Conservation (phyloP, 1,140 invertebrate species). For the Rhagoletis pomonella region DNA sequence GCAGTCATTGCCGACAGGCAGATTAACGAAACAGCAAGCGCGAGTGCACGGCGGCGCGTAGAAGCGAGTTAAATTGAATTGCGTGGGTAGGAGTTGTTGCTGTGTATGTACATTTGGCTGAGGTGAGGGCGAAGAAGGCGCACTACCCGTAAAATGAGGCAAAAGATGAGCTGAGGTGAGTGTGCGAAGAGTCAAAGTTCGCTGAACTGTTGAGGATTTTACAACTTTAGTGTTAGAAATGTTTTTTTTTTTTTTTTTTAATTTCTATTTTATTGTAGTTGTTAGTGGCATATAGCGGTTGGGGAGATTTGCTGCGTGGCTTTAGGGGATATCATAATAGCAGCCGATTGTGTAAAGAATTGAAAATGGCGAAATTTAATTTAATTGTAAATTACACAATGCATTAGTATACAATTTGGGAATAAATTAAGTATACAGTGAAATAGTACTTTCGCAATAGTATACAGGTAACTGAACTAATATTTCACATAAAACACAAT, state of each 20-base stretch:
- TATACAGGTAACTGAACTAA: too few relatives aligned
- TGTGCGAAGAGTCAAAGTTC: conserved; percentile 13
- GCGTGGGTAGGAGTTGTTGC: conserved; percentile 5
- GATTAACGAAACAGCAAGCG: conserved; percentile 42
- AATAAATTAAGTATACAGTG: not conserved
- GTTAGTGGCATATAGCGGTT: not conserved
- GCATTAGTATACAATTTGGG: not conserved
- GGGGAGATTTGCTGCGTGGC: not conserved
- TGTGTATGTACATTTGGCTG: not conserved
- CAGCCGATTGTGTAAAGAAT: not conserved
- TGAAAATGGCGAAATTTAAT: conserved; percentile 22
- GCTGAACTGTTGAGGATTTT: conserved; percentile 38
- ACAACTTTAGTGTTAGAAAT: conserved; percentile 18
- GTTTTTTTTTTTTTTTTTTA: not conserved
- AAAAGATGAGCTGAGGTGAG: conserved; percentile 1
- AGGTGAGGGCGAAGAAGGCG: not conserved
- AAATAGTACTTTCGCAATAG: too few relatives aligned
- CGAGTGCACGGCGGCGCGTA: not conserved
- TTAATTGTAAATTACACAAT: conserved; percentile 33
- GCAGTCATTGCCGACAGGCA: conserved; percentile 36
- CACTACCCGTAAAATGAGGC: not conserved
- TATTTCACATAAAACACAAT: too few relatives aligned
- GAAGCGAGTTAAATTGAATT: conserved; percentile 41
- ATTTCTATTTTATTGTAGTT: not conserved
- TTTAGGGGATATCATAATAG: conserved; percentile 2